Evolutionary conservation across 2,888 invertebrate species (phyloP), one percentile per base, ranked within the genome.

Genomic region (Eremobia ochroleuca): DNA sequence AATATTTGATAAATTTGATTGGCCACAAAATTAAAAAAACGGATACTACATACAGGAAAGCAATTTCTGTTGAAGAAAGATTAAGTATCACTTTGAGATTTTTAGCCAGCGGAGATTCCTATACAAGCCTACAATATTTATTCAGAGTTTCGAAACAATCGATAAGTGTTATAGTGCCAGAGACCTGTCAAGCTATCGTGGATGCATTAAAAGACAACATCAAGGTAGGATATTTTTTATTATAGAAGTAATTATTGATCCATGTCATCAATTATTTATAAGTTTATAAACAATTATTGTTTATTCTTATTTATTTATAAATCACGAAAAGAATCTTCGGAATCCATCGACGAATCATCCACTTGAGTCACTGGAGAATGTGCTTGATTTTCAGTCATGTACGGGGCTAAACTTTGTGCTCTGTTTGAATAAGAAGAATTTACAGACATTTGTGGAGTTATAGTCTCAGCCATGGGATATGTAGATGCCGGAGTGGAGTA

Each of bases 51-150:
- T 59, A 72, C 58, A 79, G 79, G 59, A 59, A 69, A 69, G 77
- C 76, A 73, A 81, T 77, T 55, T 67, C 77, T 71, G 74, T 64
- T 55, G 52, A 77, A 65, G 76, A 73, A 69, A 73, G 76, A 70
- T 64, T 76, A 70, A 65, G 46, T 69, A 49, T 73, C 59, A 82
- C 79, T 52, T 71, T 82, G 64, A 68, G 80, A 73, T 83, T 74
- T 81, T 78, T 79, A 61, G 80, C 79, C 66, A 81, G 76, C 61
- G 83, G 81, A 49, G 78, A 76, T 49, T 72, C 66, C n/a, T 80
- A 67, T 76, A 67, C 59, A 61, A 79, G 80, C 55, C 76, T 85
- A 37, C 78, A 82, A 73, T 82, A 77, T 37, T 25, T 58, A 9
- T 85, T 81, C 61, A 74, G 70, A 70, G 68, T 85, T 62, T 82